Base-by-base conservation (phyloP, 2,113 vertebrate species). In the Mesocricetus auratus region DNA sequence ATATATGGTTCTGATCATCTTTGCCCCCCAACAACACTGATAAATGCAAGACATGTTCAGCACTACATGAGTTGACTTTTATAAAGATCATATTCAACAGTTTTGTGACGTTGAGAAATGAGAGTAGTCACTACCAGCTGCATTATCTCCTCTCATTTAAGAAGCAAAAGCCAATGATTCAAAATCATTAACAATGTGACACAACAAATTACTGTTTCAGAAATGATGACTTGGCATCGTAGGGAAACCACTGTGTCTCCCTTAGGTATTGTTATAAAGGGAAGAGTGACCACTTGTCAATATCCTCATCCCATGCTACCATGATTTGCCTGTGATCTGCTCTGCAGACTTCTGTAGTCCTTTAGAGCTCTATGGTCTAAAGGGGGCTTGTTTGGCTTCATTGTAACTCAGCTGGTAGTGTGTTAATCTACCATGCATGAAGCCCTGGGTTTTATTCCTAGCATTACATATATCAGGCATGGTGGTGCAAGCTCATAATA, bases 111-210 rank as follows among this genome's bases (percentile, higher is more conserved):
- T 17, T 39, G 50, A 90, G 3, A 13, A 68, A 69, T 58, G 68
- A 88, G 9, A 56, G 47, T 26, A 56, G 66, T 39, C 50, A 56
- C 45, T 71, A 64, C 22, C 36, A 53, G 16, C 66, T 89, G 58
- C 29, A 82, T 81, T 24, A 87, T 89, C 88, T 86, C 26, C n/a
- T 91, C 79, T 90, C 33, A 22, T 66, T 86, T 94, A 97, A 85
- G 77, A 75, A 81, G 89, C 31, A 94, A 69, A 94, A 94, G 73
- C 19, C 39, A 62, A 33, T 33, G 7, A 73, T 71, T 83, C 42
- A 86, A 94, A 93, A 90, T 90, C 39, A 58, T 69, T 71, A 93
- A 36, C 17, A 45, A 12, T 11, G 0, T 86, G 56, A 36, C 7
- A 74, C 3, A 7, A 69, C 47, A 36, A 79, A 29, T 90, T 81